Evolutionary conservation across 2,888 invertebrate species (phyloP), one percentile per base, ranked within the genome.

Genomic region (Gryllus longicercus): DNA sequence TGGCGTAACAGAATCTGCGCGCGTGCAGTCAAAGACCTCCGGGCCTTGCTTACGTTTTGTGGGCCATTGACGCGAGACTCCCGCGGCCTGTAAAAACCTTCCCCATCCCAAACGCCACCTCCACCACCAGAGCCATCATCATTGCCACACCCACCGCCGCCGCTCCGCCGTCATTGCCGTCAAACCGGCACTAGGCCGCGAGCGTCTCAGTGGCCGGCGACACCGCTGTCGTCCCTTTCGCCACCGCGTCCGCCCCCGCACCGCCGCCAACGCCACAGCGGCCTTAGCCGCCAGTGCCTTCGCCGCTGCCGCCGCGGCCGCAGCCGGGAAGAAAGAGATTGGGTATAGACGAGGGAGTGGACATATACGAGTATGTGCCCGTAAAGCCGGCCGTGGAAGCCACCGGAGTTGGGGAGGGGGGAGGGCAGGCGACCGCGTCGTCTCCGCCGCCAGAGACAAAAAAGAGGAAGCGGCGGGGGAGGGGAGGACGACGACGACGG

Each of bases 341-440:
- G 63, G 63, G 63, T 63, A 63, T 63, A 63, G 63, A 63, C 63
- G 63, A 63, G 63, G 63, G 63, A 63, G 63, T 63, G 63, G 63
- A 63, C 63, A 63, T 63, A 63, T 63, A 63, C 63, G 63, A 63
- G 63, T 63, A 63, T 63, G 63, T 63, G 63, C 11, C 63, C 63
- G 63, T 63, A 63, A 63, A 63, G 63, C 63, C 63, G 63, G 63
- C 63, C 63, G 63, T 63, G 63, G 63, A 63, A n/a, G n/a, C 14
- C 14, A n/a, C 14, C 14, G n/a, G 16, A n/a, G 63, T 18, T 4
- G 63, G 11, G 63, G 63, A 14, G n/a, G 63, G 63, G 8, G 18
- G 63, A 63, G 63, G 63, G 63, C 8, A 5, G 38, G 38, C 38
- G 38, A 38, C 38, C 38, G 38, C 38, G 38, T 38, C 38, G 38